Evolutionary conservation across 2,113 vertebrate genomes (phyloP).

Genomic region (Hippocampus guttulatus): DNA sequence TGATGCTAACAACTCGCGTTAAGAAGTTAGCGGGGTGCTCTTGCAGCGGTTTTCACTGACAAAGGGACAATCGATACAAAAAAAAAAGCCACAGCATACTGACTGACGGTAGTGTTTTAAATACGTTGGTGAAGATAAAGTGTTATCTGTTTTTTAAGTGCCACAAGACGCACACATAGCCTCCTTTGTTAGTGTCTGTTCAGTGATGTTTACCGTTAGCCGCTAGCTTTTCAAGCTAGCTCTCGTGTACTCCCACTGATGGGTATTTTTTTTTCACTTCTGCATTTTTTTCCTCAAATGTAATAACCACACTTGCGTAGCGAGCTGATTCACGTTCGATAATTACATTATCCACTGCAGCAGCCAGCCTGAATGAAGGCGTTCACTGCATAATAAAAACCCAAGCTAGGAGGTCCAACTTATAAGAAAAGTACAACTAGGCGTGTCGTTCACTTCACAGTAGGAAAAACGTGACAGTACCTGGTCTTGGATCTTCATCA

Average conservation of each 20-base stretch:
- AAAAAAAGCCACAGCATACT: too few relatives aligned
- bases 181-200: neutral
- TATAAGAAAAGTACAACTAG: neutral
- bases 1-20: neutral
- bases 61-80: neutral
- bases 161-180: neutral
- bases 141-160: neutral
- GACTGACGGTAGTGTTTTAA: neutral
- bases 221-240: constrained; percentile 39
- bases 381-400: neutral
- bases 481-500: constrained; percentile 72
- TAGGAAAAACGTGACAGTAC: constrained; percentile 40
- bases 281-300: neutral
- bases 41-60: neutral
- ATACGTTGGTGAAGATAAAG: neutral
- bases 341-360: neutral
- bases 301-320: neutral
- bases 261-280: neutral
- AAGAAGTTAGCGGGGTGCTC: neutral
- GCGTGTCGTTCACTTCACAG: neutral
- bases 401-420: neutral
- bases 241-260: constrained; percentile 8
- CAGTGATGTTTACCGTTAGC: constrained; percentile 9
- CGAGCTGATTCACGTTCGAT: neutral
- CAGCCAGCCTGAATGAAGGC: neutral